Percentiles rank a stretch among this genome's conserved stretches.
Conservation (phyloP, 2,113 vertebrate genomes). For the Onychorhynchus coronatus region DNA sequence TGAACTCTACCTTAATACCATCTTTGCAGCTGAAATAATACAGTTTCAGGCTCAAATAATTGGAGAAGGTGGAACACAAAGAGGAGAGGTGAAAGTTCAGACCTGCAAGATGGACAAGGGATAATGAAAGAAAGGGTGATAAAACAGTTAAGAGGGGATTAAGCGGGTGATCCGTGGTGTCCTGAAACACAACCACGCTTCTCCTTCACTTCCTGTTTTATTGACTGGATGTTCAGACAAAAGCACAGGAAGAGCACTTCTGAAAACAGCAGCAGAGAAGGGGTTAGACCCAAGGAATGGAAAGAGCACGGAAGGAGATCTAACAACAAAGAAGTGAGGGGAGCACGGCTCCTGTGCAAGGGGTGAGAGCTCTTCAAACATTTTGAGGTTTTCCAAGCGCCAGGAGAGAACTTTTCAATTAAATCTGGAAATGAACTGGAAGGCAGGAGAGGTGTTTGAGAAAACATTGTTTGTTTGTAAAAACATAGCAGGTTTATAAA, state of each 20-base stretch:
- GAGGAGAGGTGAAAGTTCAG: neutral
- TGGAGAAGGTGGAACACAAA: neutral
- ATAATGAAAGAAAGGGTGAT: neutral
- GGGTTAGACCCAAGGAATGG: neutral
- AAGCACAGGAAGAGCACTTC: neutral
- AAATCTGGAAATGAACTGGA: neutral
- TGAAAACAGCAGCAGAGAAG: neutral
- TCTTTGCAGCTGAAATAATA: neutral
- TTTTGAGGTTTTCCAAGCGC: neutral
- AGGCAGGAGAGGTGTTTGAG: neutral
- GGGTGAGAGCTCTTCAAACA: neutral
- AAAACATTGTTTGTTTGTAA: neutral
- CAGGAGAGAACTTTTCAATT: neutral
- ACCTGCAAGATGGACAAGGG: neutral
- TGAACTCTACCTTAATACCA: neutral
- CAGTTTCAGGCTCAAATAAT: neutral
- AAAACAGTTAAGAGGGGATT: neutral
- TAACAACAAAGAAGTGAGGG: neutral
- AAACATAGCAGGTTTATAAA: neutral
- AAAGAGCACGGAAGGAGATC: neutral
- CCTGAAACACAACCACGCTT: neutral
- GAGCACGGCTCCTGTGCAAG: neutral
- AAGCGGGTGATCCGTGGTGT: neutral
- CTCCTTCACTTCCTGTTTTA: neutral
- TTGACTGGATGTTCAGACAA: neutral